These are phyloP conservation scores for Centropus unirufus DNA, from an alignment of 2,113 vertebrate genomes.

Conservation along the genomic window DNA sequence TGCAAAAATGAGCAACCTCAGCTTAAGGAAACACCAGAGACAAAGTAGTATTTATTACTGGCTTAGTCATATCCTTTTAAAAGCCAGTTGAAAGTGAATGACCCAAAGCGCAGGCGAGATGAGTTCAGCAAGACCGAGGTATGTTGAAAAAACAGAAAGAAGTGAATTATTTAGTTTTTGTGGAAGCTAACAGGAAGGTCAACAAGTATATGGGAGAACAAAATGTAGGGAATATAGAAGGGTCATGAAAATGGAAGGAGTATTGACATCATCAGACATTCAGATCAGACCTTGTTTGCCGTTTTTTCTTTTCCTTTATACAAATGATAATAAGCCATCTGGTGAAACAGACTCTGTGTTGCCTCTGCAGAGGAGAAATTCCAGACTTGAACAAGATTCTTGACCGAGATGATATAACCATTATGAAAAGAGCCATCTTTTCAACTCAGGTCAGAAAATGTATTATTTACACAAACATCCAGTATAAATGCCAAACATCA, in stretches of 20 bases:
- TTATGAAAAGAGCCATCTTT: slow-evolving; percentile 98
- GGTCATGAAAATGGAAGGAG: not conserved
- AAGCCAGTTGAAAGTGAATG: not conserved
- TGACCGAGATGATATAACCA: slow-evolving; percentile 92
- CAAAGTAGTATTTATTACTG: not conserved
- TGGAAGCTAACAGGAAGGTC: not conserved
- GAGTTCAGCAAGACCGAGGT: not conserved
- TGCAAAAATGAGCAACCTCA: not conserved
- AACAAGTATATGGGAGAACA: not conserved
- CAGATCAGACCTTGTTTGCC: not conserved
- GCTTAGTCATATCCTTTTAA: not conserved
- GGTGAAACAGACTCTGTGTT: slow-evolving; percentile 31
- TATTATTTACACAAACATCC: not conserved
- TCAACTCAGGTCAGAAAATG: slow-evolving; percentile 89
- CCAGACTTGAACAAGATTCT: slow-evolving; percentile 93
- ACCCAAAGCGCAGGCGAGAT: not conserved
- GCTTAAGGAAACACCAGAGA: not conserved
- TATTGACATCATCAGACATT: not conserved
- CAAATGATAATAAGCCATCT: not conserved
- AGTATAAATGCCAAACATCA: not conserved
- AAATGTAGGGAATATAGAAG: not conserved
- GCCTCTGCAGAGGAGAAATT: slow-evolving; percentile 86
- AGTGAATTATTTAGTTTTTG: not conserved
- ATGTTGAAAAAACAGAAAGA: not conserved
- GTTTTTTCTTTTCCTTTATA: not conserved